Evolutionary conservation across 2,888 invertebrate species (phyloP).

Genomic region (Terebella lapidaria): DNA sequence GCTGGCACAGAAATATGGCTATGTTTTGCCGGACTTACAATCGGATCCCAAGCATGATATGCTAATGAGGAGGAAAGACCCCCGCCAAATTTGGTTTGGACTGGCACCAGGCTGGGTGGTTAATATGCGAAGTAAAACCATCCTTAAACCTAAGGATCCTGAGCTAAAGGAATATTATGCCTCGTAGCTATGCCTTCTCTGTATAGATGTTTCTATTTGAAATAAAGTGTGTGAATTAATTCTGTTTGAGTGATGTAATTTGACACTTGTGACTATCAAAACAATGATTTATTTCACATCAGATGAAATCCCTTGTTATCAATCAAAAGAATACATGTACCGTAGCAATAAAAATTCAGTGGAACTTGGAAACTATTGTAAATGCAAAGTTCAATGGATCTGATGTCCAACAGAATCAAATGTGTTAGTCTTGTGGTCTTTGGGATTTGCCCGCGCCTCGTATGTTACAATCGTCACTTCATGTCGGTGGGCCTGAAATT

Average conservation of each 20-base stretch:
- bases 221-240: too few species aligned
- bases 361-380: too few species aligned
- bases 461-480: slow-evolving; percentile 89
- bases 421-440: slow-evolving; percentile 70
- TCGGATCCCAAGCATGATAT: slow-evolving; percentile 66
- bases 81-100: slow-evolving; percentile 88
- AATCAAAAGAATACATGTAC: too few species aligned
- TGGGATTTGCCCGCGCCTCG: slow-evolving; percentile 76
- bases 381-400: slow-evolving; percentile 37
- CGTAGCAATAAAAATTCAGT: too few species aligned
- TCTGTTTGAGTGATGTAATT: too few species aligned
- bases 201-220: too few species aligned
- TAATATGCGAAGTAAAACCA: slow-evolving; percentile 77
- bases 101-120: slow-evolving; percentile 93
- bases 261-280: too few species aligned
- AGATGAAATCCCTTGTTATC: too few species aligned
- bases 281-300: too few species aligned
- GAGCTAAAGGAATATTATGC: slow-evolving; percentile 64
- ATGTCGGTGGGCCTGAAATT: slow-evolving; percentile 65
- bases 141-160: slow-evolving; percentile 79
- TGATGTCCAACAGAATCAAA: slow-evolving; percentile 36
- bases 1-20: slow-evolving; percentile 88
- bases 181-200: too few species aligned
- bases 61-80: slow-evolving; percentile 69
- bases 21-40: slow-evolving; percentile 73